Base-by-base conservation (phyloP, 2,888 invertebrate species). In the Scaeva pyrastri region DNA sequence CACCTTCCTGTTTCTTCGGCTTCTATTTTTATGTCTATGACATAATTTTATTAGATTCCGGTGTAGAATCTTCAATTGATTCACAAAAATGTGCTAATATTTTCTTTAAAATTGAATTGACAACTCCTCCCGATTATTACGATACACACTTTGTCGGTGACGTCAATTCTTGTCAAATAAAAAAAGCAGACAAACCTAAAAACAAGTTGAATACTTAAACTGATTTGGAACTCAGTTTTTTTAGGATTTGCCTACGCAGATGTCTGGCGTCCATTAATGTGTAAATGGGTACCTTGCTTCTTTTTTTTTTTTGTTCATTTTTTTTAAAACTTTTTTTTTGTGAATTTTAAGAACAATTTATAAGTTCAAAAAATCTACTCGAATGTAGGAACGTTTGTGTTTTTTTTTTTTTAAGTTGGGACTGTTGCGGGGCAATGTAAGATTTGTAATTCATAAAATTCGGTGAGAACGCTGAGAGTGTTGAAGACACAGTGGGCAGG, bases 321-420 rank as follows among this genome's bases (percentile, higher is more conserved):
- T 48, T 39, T 36, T 39, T n/a, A n/a, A n/a, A n/a, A n/a, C n/a
- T 12, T 50, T 70, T 19, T 19, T 60, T 68, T 68, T 50, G 7
- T 41, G 55, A 39, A 55, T 81, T 72, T 58, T 39, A 60, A 5
- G 50, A 31, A 31, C 6, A 8, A 31, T 31, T 31, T 31, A 31
- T 1, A 31, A 31, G 6, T 31, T 31, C 31, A 31, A 31, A 31
- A 8, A 31, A 31, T 5, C 31, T 31, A 31, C 8, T 7, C 31
- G 31, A 31, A n/a, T n/a, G 31, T 31, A 31, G 5, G 31, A 2
- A 31, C 6, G 31, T 31, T 7, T 31, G 31, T 31, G n/a, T n/a
- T n/a, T n/a, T n/a, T n/a, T n/a, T n/a, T n/a, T n/a, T n/a, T n/a
- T n/a, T n/a, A 31, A 31, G 5, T 5, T 31, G 6, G 31, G 31